A percentile compares a stretch with the other conserved stretches of the same genome.
These are phyloP conservation scores for Bombus waltoni DNA, from an alignment of 1,140 invertebrate species.

Conservation along the genomic window DNA sequence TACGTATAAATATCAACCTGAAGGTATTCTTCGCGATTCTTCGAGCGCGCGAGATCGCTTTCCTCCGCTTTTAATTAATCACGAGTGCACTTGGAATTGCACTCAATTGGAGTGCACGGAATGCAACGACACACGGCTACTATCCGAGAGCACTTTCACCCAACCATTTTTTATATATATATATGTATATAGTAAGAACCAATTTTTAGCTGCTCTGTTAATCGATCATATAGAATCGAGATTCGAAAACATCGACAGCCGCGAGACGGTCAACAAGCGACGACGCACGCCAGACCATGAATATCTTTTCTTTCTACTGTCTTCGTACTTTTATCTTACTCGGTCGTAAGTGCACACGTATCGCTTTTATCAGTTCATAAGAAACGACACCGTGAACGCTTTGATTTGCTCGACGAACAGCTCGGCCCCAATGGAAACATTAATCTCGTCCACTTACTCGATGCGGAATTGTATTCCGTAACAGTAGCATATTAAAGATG, in stretches of 20 bases:
- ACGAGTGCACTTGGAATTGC: conserved; percentile 40
- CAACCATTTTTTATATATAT: too few relatives aligned
- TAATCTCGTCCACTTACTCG: conserved; percentile 30
- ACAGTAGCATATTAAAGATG: conserved; percentile 42
- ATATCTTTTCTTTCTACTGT: conserved; percentile 1
- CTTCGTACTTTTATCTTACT: conserved; percentile 41
- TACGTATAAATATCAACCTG: not conserved
- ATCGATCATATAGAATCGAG: not conserved
- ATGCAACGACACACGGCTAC: conserved; percentile 27
- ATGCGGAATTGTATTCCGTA: conserved; percentile 35
- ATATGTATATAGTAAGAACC: not conserved
- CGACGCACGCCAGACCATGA: not conserved
- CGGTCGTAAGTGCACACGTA: conserved; percentile 28
- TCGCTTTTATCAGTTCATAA: conserved; percentile 39
- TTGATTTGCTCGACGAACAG: conserved; percentile 14
- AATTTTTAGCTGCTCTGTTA: conserved; percentile 25
- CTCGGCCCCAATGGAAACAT: conserved; percentile 29
- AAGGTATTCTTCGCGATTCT: conserved; percentile 30
- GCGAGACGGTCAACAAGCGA: not conserved
- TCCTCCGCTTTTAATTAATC: conserved; percentile 48
- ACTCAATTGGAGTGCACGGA: not conserved
- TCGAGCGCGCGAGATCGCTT: conserved; percentile 14
- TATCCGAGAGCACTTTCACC: conserved; percentile 45
- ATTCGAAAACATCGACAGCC: not conserved
- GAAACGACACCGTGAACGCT: conserved; percentile 35